Evolutionary conservation across 2,797 vertebrate genomes (phyloP).

Genomic region (Odontamblyopus lacepedii): DNA sequence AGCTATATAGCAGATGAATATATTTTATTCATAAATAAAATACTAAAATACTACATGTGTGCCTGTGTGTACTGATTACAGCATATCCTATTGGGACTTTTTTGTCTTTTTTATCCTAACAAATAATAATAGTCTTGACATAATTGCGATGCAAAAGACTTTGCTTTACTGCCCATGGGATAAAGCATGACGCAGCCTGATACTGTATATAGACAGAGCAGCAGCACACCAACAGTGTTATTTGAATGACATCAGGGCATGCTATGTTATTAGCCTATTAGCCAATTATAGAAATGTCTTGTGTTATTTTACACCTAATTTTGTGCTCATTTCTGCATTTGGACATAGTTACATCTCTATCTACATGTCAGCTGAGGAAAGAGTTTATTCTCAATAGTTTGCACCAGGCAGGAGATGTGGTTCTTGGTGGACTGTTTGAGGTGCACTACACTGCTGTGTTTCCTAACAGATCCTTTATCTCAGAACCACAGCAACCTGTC

Average conservation of each 20-base stretch:
- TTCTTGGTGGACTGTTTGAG: slow-evolving; percentile 73
- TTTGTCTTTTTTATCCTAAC: neutral
- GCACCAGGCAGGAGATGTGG: slow-evolving; percentile 63
- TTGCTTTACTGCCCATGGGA: neutral
- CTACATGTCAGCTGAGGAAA: slow-evolving; percentile 37
- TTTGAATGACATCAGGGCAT: neutral
- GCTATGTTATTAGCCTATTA: neutral
- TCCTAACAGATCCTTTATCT: slow-evolving; percentile 65
- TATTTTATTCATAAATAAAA: neutral
- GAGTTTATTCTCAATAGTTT: slow-evolving; percentile 46
- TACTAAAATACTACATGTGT: neutral
- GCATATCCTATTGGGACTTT: neutral
- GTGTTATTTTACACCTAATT: neutral
- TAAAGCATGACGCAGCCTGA: neutral
- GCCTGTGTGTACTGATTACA: neutral
- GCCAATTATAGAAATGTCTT: neutral
- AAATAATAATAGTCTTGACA: neutral
- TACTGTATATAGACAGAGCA: neutral
- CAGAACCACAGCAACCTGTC: slow-evolving; percentile 55
- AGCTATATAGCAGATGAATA: neutral
- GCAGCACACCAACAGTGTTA: neutral
- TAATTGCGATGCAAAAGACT: neutral
- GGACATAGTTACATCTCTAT: neutral
- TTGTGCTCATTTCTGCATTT: neutral
- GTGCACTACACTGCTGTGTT: slow-evolving; percentile 66